Conservation (phyloP, 37 sponge, comb jelly and placozoan species). For the Oopsacas minuta region DNA sequence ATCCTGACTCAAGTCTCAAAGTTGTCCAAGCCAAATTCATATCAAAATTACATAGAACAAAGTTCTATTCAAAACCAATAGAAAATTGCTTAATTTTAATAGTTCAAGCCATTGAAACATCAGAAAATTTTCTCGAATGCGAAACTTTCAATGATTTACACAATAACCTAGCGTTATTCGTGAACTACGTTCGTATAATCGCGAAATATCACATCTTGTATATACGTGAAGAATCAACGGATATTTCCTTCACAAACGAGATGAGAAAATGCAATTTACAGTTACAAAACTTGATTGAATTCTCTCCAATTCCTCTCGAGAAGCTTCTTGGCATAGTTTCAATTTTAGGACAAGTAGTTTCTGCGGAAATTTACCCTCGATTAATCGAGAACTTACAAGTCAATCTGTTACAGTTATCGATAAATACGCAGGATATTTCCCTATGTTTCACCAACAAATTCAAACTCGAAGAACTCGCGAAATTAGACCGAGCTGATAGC, state of each 20-base stretch:
- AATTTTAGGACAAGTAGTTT: neutral
- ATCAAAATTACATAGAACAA: neutral
- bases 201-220: neutral
- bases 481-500: neutral
- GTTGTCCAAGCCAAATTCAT: neutral
- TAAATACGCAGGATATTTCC: neutral
- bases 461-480: neutral
- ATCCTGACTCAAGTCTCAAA: neutral
- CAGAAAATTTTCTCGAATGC: neutral
- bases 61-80: slow-evolving; percentile 8
- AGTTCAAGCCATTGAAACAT: neutral
- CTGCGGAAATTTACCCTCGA: neutral
- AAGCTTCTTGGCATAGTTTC: neutral
- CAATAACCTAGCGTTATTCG: neutral
- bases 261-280: neutral
- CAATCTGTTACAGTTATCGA: neutral
- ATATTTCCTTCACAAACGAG: neutral
- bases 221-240: neutral
- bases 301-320: neutral
- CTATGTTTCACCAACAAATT: neutral
- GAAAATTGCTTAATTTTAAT: neutral
- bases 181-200: neutral
- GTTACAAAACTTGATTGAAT: neutral
- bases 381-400: neutral
- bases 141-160: neutral